Percentiles rank a stretch among this genome's conserved stretches.
Evolutionary conservation across 2,113 vertebrate genomes (phyloP).

Genomic region (Fregata magnificens): DNA sequence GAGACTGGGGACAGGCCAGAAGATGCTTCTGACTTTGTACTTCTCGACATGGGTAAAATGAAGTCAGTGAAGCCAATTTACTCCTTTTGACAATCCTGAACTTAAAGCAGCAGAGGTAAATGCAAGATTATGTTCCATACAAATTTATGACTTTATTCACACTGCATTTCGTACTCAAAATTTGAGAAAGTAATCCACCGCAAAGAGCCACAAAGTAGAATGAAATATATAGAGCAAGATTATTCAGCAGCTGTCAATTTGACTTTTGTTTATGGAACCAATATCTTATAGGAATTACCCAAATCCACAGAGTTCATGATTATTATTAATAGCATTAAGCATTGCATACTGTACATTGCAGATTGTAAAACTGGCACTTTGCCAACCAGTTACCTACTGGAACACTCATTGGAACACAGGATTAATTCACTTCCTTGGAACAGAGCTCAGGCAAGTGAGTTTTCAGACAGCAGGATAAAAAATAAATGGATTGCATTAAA

Average conservation of each 20-base stretch:
- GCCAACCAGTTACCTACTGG: slow-evolving; percentile 27
- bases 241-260: slow-evolving; percentile 8
- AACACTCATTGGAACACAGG: not conserved
- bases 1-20: not conserved
- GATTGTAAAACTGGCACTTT: slow-evolving; percentile 23
- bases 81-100: not conserved
- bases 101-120: not conserved
- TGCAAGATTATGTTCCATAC: not conserved
- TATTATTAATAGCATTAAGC: not conserved
- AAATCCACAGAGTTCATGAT: not conserved
- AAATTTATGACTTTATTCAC: not conserved
- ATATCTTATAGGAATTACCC: not conserved
- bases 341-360: not conserved
- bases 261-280: slow-evolving; percentile 30
- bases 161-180: not conserved
- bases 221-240: not conserved
- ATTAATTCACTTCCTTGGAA: slow-evolving; percentile 19
- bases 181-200: not conserved
- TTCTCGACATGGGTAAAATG: not conserved
- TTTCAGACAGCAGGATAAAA: slow-evolving; percentile 22
- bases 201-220: not conserved
- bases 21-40: not conserved
- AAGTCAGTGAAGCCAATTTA: not conserved
- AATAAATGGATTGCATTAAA: not conserved
- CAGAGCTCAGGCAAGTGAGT: not conserved